These are phyloP conservation scores for Aphrocallistes beatrix DNA, from an alignment of 37 sponge, comb jelly and placozoan species.

Conservation along the genomic window DNA sequence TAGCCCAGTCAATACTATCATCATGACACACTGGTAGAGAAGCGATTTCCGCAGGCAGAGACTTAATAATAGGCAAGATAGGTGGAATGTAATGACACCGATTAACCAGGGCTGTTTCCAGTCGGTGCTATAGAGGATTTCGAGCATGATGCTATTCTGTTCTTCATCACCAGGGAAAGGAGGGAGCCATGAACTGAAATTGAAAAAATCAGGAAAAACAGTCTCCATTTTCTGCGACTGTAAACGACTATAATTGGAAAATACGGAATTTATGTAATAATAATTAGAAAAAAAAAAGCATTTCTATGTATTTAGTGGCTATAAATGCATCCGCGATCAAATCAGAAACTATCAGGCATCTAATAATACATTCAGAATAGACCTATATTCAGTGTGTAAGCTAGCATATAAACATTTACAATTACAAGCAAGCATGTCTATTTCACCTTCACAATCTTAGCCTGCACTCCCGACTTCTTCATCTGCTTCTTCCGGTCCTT, in stretches of 20 bases:
- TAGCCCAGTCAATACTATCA: neutral
- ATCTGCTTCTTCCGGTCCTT: constrained; percentile 4
- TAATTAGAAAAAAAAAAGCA: neutral
- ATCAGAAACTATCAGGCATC: neutral
- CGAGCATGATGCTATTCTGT: neutral
- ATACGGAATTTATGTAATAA: neutral
- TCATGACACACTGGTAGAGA: neutral
- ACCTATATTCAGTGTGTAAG: neutral
- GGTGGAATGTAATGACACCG: neutral
- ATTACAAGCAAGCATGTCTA: neutral
- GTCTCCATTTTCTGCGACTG: neutral
- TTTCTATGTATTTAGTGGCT: neutral
- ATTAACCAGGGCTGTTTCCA: constrained; percentile 1
- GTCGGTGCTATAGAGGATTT: neutral
- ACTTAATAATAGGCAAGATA: neutral
- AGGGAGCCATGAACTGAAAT: neutral
- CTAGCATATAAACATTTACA: neutral
- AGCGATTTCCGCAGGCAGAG: neutral
- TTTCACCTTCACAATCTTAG: constrained; percentile 10
- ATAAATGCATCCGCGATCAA: neutral
- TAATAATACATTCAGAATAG: neutral
- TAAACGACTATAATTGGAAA: neutral
- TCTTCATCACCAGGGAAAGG: neutral
- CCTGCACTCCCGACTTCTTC: constrained; percentile 6
- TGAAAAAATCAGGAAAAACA: neutral